phyloP scores from a whole-genome alignment of 37 sponge, comb jelly and placozoan genomes.

The Axinella damicornis region DNA sequence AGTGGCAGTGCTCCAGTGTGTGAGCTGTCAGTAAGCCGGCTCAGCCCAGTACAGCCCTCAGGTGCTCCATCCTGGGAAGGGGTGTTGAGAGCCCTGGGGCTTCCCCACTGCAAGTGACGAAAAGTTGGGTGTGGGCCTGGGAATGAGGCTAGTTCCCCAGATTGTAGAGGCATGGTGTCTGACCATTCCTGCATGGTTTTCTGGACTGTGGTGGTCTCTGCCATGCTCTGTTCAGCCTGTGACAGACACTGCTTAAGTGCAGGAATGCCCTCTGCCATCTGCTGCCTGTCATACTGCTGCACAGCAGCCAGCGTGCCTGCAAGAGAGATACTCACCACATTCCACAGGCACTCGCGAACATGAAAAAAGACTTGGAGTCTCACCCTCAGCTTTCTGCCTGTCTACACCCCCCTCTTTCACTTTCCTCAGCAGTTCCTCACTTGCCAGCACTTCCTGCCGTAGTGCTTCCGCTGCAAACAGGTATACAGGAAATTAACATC shows the following conservation, averaged over 20 bases:
- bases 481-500: too few species aligned
- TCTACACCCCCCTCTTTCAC: too few species aligned
- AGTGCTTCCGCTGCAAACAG: too few species aligned
- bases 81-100: background rate
- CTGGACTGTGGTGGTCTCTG: slow-evolving; percentile 15
- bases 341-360: too few species aligned
- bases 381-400: background rate
- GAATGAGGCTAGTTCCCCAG: too few species aligned
- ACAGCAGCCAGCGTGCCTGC: slow-evolving; percentile 21
- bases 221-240: slow-evolving; percentile 18
- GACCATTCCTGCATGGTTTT: slow-evolving; percentile 52
- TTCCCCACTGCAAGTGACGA: background rate
- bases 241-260: slow-evolving; percentile 20
- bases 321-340: too few species aligned
- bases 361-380: background rate
- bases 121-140: background rate
- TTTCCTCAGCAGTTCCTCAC: background rate
- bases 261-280: background rate
- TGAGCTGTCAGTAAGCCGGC: slow-evolving; percentile 36
- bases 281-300: slow-evolving; percentile 13
- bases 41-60: slow-evolving; percentile 20
- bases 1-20: slow-evolving; percentile 5
- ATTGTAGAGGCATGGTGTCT: background rate
- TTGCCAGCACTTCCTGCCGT: too few species aligned
- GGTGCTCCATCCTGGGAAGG: slow-evolving; percentile 30